Conservation (phyloP, 37 sponge, comb jelly and placozoan genomes). For the Sycon ciliatum region DNA sequence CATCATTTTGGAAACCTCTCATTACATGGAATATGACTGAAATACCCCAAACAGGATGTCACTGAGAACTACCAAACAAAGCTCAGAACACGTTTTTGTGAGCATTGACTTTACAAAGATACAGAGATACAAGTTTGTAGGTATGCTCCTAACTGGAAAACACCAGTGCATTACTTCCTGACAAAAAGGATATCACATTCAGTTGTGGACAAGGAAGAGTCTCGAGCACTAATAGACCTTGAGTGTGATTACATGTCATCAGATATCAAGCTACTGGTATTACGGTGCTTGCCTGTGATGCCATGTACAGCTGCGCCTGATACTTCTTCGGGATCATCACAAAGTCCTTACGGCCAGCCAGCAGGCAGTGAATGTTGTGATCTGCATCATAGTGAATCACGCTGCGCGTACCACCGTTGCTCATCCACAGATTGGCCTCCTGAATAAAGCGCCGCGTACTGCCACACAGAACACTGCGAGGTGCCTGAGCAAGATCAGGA, state of each 20-base stretch:
- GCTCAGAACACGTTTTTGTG: too few species aligned
- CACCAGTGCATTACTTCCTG: too few species aligned
- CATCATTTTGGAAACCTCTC: too few species aligned
- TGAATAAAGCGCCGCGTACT: slow-evolving; percentile 15
- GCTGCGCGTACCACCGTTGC: slow-evolving; percentile 29
- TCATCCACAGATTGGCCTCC: slow-evolving; percentile 42
- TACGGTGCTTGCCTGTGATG: not conserved
- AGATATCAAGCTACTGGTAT: not conserved
- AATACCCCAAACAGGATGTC: too few species aligned
- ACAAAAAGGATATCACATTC: too few species aligned
- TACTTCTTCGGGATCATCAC: not conserved
- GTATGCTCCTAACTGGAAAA: too few species aligned
- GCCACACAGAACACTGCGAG: slow-evolving; percentile 22
- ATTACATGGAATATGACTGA: too few species aligned
- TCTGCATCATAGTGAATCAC: slow-evolving; percentile 41
- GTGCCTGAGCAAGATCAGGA: not conserved
- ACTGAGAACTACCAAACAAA: too few species aligned
- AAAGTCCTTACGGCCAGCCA: slow-evolving; percentile 18
- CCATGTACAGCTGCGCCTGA: slow-evolving; percentile 14
- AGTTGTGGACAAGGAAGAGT: not conserved
- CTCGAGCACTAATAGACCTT: too few species aligned
- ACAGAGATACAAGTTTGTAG: too few species aligned
- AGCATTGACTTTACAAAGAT: too few species aligned
- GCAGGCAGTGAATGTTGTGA: slow-evolving; percentile 40
- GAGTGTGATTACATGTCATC: not conserved